These are phyloP conservation scores for Eptesicus fuscus DNA, from an alignment of 2,113 vertebrate genomes.

Conservation along the genomic window DNA sequence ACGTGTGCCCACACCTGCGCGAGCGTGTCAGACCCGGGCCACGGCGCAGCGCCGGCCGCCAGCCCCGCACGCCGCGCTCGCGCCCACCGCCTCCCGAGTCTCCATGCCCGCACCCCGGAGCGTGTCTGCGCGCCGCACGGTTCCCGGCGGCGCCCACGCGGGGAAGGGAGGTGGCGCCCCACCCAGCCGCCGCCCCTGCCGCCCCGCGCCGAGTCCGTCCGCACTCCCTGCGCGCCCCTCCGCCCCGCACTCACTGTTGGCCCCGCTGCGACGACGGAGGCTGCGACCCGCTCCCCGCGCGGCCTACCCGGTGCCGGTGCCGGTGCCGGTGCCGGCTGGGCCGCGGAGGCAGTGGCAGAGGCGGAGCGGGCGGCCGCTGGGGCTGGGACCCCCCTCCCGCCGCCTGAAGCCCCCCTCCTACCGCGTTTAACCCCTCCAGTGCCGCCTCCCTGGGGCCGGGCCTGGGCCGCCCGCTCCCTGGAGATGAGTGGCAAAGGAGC, in stretches of 20 bases:
- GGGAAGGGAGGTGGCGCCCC: background rate
- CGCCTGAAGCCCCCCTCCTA: constrained; percentile 56
- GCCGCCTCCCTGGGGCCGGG: background rate
- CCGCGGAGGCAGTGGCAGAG: constrained; percentile 6
- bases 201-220: background rate
- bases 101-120: constrained; percentile 37
- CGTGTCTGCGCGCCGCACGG: background rate
- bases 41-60: constrained; percentile 17
- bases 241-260: constrained; percentile 69
- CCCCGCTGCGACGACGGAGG: constrained; percentile 23
- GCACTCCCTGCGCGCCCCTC: constrained; percentile 36
- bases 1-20: background rate
- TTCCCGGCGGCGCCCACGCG: constrained; percentile 65
- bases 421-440: constrained; percentile 42
- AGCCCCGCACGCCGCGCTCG: constrained; percentile 58
- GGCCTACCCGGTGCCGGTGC: background rate
- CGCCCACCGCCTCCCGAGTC: constrained; percentile 67
- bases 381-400: constrained; percentile 47
- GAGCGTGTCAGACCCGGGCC: background rate
- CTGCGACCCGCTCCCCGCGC: constrained; percentile 16
- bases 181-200: background rate
- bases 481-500: background rate
- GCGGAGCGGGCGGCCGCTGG: constrained; percentile 40
- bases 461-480: background rate
- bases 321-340: constrained; percentile 24